Base-by-base conservation (phyloP, 1,140 invertebrate genomes). In the Drosophila rhopaloa region DNA sequence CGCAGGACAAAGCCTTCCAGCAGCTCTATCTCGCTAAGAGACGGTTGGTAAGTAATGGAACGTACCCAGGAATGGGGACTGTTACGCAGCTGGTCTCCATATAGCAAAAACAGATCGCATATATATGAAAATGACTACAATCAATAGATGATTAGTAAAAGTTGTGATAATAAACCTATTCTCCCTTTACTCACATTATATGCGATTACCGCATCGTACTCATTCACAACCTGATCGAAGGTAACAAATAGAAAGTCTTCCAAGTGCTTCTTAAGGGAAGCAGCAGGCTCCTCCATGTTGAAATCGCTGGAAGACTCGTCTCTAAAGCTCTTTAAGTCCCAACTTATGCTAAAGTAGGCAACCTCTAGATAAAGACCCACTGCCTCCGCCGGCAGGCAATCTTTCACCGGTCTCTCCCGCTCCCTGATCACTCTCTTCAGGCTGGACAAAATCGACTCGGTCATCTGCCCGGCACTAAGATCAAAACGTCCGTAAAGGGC, bases 51-150 rank as follows among this genome's bases (percentile, higher is more conserved):
- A 2, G 37, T 48, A 0, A 74, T 10, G 0, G 38, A 35, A 19
- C 55, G 38, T 2, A 13, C 16, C 2, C 1, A 35, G 11, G 8
- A 4, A n/a, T 7, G 51, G 0, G 16, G 0, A 24, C 10, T 41
- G 9, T 19, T 13, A 8, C 38, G 50, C 57, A 70, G n/a, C 7
- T 46, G 13, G 13, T 71, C 40, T 1, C 59, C 59, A 24, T 74
- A 80, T 0, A 89, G 7, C 3, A 79, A 19, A 3, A 71, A 54
- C 0, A 88, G 47, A 60, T 88, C 83, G n/a, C 84, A 89, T 5
- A 43, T 29, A 4, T 19, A 67, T 16, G 27, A 14, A 50, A 77
- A 74, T 13, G 60, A 50, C 82, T 86, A 11, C 0, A 55, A 14
- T 14, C 19, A 14, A 0, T 13, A 2, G 5, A 51, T 1, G 37